phyloP scores from a whole-genome alignment of 1,140 invertebrate species.

The Drosophila eugracilis region DNA sequence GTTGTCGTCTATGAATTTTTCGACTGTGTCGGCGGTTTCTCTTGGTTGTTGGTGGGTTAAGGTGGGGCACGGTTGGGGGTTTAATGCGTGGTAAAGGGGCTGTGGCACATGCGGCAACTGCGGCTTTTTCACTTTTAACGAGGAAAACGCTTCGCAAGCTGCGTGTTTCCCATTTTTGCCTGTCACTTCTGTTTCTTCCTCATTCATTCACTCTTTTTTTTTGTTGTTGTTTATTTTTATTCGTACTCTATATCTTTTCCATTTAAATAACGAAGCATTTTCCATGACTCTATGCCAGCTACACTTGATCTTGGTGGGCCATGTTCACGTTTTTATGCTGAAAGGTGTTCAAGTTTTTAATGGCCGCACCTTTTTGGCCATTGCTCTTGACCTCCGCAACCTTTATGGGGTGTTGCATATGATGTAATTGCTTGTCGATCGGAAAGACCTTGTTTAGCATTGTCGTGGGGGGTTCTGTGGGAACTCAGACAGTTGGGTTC shows the following conservation, averaged over 20 bases:
- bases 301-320: constrained; percentile 35
- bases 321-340: constrained; percentile 39
- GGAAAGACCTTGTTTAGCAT: constrained; percentile 14
- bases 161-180: constrained; percentile 68
- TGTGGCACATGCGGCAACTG: constrained; percentile 72
- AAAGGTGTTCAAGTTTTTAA: constrained; percentile 51
- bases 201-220: constrained; percentile 1
- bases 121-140: constrained; percentile 82
- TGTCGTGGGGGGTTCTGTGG: constrained; percentile 14
- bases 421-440: constrained; percentile 36
- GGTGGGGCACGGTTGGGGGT: constrained; percentile 4
- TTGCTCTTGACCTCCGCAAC: constrained; percentile 48
- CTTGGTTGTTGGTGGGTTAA: constrained; percentile 1
- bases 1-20: constrained; percentile 80
- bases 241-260: constrained; percentile 12
- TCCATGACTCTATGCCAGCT: constrained; percentile 14
- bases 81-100: neutral
- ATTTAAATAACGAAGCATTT: constrained; percentile 64
- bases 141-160: constrained; percentile 58
- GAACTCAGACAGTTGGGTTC: constrained; percentile 16
- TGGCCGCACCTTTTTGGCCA: constrained; percentile 52
- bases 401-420: constrained; percentile 31
- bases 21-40: constrained; percentile 63
- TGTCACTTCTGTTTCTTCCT: constrained; percentile 46
- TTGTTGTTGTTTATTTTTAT: constrained; percentile 11